Evolutionary conservation across 2,113 vertebrate species (phyloP), one percentile per base, ranked within the genome.

Genomic region (Proteles cristata): DNA sequence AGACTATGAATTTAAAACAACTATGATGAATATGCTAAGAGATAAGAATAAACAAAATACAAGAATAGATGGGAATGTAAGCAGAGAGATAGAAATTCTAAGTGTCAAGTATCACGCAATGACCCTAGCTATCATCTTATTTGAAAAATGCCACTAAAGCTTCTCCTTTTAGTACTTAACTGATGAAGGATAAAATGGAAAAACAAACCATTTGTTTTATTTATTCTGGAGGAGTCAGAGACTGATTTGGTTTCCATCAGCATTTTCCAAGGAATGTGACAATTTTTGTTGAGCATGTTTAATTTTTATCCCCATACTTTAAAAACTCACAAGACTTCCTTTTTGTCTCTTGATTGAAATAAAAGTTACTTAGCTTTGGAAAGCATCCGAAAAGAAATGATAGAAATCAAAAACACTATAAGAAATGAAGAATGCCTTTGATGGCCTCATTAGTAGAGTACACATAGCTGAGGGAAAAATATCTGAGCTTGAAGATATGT

Each of bases 261-360:
- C 61, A 71, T 90, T 98, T 90, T 31, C 58, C 23, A 58, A 61
- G 48, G 84, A 97, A 88, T 48, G 65, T 43, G 33, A 91, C 14
- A n/a, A 58, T 68, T 97, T 97, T 97, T 94, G 39, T 71, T 77
- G 15, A 86, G 28, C 28, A 39, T 90, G 10, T 94, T 87, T 96
- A 58, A 90, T 95, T 94, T 97, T 94, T 93, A n/a, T 80, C 68
- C 96, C 31, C 28, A 48, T 87, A 84, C 15, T 86, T 89, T 66
- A 93, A 45, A 94, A 94, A 87, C 66, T 92, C 63, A 96, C 4
- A 94, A 81, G 81, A 82, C 55, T 55, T 74, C 19, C 9, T 76
- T 89, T 96, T 89, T 95, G 55, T 11, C 35, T 25, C 39, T 74
- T 74, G 55, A 76, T 31, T 48, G 43, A 93, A 97, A 89, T 45